Conservation (phyloP, 2,113 vertebrate species). For the Laticauda laticaudata region DNA sequence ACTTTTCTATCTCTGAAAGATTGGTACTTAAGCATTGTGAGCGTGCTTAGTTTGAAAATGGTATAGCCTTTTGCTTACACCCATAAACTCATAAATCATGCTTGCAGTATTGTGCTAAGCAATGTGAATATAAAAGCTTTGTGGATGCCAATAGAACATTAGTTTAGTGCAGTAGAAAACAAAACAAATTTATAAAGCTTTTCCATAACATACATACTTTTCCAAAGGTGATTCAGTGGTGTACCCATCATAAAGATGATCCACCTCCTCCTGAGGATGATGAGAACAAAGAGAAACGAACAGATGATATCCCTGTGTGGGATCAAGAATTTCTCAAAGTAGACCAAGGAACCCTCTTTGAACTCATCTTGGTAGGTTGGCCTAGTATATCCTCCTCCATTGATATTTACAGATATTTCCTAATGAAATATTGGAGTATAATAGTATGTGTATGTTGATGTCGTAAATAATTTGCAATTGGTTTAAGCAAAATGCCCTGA, state of each 20-base stretch:
- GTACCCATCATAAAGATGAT: conserved; percentile 99
- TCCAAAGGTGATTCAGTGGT: conserved; percentile 96
- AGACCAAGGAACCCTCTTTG: conserved; percentile 98
- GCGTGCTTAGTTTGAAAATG: neutral
- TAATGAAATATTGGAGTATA: neutral
- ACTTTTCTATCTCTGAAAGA: neutral
- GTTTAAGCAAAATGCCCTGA: neutral
- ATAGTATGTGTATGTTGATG: neutral
- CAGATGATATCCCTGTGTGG: conserved; percentile 98
- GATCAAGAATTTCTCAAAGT: conserved; percentile 99
- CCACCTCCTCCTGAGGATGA: conserved; percentile 98
- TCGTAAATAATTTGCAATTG: neutral
- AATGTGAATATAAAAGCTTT: neutral
- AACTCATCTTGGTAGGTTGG: conserved; percentile 91
- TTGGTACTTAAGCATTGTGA: neutral
- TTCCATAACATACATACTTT: conserved; percentile 7
- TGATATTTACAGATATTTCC: neutral
- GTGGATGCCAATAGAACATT: neutral
- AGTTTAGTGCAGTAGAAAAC: neutral
- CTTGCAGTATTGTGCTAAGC: neutral
- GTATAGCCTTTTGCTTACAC: neutral
- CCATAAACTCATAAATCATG: neutral
- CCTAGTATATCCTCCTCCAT: neutral
- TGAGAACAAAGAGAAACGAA: conserved; percentile 99
- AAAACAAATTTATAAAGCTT: neutral